phyloP scores from a whole-genome alignment of 2,888 invertebrate species.

The Chironomus tentans region DNA sequence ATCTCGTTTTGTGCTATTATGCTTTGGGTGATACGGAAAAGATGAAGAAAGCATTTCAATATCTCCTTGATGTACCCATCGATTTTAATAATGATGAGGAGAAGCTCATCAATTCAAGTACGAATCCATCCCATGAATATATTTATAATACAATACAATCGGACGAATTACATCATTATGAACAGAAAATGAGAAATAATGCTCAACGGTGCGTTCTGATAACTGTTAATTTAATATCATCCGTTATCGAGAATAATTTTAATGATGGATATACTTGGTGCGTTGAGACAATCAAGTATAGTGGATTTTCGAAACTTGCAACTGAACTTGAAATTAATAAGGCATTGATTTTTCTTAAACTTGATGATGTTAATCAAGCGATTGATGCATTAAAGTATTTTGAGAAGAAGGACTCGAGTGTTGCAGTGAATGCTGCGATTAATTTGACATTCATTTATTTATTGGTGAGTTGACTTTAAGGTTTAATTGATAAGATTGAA shows the following conservation, averaged over 20 bases:
- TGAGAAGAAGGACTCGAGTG: slow-evolving; percentile 75
- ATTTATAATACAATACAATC: slow-evolving; percentile 65
- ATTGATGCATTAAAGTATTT: slow-evolving; percentile 77
- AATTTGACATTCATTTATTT: slow-evolving; percentile 79
- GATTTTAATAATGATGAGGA: slow-evolving; percentile 70
- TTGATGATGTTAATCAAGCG: slow-evolving; percentile 69
- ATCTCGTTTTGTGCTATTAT: slow-evolving; percentile 79
- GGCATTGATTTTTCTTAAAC: slow-evolving; percentile 73
- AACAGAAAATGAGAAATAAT: slow-evolving; percentile 58
- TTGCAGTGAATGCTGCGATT: slow-evolving; percentile 73
- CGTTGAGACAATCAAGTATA: slow-evolving; percentile 84
- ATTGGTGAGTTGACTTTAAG: slow-evolving; percentile 45
- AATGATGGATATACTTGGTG: slow-evolving; percentile 75
- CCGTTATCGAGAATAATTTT: slow-evolving; percentile 63
- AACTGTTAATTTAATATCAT: slow-evolving; percentile 81
- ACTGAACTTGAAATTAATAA: slow-evolving; percentile 87
- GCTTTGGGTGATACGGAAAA: slow-evolving; percentile 87
- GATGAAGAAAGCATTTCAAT: slow-evolving; percentile 85
- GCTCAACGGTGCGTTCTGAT: slow-evolving; percentile 76
- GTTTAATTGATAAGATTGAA: no score
- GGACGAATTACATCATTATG: slow-evolving; percentile 65
- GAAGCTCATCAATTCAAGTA: slow-evolving; percentile 43
- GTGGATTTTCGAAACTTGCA: slow-evolving; percentile 72
- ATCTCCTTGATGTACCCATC: slow-evolving; percentile 78
- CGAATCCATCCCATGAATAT: slow-evolving; percentile 29